Evolutionary conservation across 1,140 invertebrate species (phyloP), one percentile per base, ranked within the genome.

Genomic region (Chelonus insularis): DNA sequence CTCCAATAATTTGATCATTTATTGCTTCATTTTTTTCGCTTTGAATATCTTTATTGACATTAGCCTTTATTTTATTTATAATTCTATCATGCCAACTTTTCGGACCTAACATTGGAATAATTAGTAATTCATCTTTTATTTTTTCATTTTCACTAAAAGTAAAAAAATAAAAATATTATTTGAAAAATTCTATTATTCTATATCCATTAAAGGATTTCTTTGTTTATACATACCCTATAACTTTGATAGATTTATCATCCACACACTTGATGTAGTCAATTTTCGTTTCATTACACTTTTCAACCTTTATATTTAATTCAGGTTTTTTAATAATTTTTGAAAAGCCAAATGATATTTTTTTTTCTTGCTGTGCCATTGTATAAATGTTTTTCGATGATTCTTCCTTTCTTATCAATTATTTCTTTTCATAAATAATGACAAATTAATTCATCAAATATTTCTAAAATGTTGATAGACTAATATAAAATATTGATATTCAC

Each of bases 291-390:
- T 12, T 14, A 70, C 84, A 83, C 63, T 84, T 71, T 61, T 79
- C 71, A 25, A 72, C 74, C 59, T 66, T 70, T 12, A 70, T 58
- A 57, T 82, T 72, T 20, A 84, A 72, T 59, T 82, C 83, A 16
- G 86, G 76, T 68, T 87, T 88, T 71, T 89, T 89, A 34, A 85
- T 80, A 0, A 86, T 83, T 81, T 91, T 91, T 62, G 81, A 85
- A 79, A 92, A 92, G 21, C 88, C 86, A 78, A 92, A 92, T 0
- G 89, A 91, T 75, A 92, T 87, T 72, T 91, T 92, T 62, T 89
- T 90, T 65, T 70, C 63, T 58, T 86, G 84, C 41, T 80, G 80
- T 63, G 73, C 69, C 79, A 83, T 83, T 63, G n/a, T n/a, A n/a
- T n/a, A n/a, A n/a, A n/a, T n/a, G n/a, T n/a, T n/a, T n/a, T n/a